phyloP scores from a whole-genome alignment of 2,797 vertebrate genomes.

The Trachurus trachurus region DNA sequence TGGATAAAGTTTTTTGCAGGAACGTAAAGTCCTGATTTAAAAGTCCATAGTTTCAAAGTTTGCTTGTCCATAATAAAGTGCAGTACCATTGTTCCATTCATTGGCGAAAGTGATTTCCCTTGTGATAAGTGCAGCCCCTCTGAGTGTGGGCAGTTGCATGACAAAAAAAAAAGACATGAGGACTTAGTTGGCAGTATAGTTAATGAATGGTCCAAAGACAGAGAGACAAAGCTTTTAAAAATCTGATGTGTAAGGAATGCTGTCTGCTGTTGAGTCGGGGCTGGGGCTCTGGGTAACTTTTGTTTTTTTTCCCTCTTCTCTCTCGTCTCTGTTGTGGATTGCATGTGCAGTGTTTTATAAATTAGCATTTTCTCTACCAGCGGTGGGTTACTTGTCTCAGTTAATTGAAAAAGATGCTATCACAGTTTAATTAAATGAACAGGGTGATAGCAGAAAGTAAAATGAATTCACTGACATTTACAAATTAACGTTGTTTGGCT shows the following conservation, averaged over 20 bases:
- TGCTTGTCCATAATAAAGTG: neutral
- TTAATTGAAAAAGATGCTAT: slow-evolving; percentile 78
- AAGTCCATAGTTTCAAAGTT: neutral
- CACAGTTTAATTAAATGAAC: slow-evolving; percentile 70
- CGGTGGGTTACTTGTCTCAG: slow-evolving; percentile 44
- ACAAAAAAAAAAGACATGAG: neutral
- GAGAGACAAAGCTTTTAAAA: neutral
- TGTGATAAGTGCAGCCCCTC: neutral
- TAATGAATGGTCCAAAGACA: neutral
- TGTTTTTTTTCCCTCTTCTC: neutral
- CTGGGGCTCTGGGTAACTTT: neutral
- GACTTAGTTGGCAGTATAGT: neutral
- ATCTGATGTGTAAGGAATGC: neutral
- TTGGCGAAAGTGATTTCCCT: slow-evolving; percentile 1
- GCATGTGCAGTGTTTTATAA: slow-evolving; percentile 54
- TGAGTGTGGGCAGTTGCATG: neutral
- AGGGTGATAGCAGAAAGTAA: slow-evolving; percentile 58
- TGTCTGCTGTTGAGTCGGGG: neutral
- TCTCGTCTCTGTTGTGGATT: slow-evolving; percentile 49
- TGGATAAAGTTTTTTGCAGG: neutral
- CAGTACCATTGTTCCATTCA: neutral
- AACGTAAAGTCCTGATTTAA: neutral
- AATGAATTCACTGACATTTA: slow-evolving; percentile 62
- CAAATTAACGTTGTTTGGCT: slow-evolving; percentile 47
- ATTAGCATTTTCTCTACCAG: slow-evolving; percentile 24